phyloP scores from a whole-genome alignment of 2,888 invertebrate species.

The Sinelater perroti region DNA sequence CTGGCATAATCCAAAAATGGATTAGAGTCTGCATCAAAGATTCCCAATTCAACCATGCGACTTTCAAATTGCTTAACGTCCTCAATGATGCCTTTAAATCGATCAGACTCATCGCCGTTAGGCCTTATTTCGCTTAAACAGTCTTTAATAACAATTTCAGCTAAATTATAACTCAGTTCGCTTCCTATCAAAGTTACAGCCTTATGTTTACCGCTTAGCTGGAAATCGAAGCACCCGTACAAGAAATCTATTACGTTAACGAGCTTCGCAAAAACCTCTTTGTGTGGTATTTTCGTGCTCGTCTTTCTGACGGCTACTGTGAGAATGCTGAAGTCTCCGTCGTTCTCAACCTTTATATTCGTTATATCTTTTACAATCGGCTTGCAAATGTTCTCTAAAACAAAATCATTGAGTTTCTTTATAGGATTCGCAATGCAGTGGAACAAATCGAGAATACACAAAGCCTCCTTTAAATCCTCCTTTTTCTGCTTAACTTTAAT shows the following conservation, averaged over 20 bases:
- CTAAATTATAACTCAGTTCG: slow-evolving; percentile 67
- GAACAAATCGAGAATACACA: slow-evolving; percentile 53
- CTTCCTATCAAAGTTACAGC: slow-evolving; percentile 67
- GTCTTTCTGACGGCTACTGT: slow-evolving; percentile 59
- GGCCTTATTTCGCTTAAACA: slow-evolving; percentile 83
- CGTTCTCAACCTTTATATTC: slow-evolving; percentile 60
- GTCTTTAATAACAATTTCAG: slow-evolving; percentile 73
- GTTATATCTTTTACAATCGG: slow-evolving; percentile 66
- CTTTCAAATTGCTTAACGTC: slow-evolving; percentile 74
- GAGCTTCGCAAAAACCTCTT: slow-evolving; percentile 67
- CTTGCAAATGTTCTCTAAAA: slow-evolving; percentile 67
- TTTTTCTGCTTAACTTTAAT: slow-evolving; percentile 57
- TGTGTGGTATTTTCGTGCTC: slow-evolving; percentile 61
- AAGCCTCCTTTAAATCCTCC: slow-evolving; percentile 59
- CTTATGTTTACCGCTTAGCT: slow-evolving; percentile 59
- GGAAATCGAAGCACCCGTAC: slow-evolving; percentile 64
- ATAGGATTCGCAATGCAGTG: slow-evolving; percentile 63
- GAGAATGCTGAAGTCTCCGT: slow-evolving; percentile 47
- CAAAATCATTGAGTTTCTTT: slow-evolving; percentile 65
- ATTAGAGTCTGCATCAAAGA: slow-evolving; percentile 66
- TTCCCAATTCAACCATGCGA: slow-evolving; percentile 67
- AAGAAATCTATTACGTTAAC: slow-evolving; percentile 68
- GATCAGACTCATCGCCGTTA: slow-evolving; percentile 72
- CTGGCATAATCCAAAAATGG: slow-evolving; percentile 74
- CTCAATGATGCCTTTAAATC: slow-evolving; percentile 68